Percentiles rank a stretch among this genome's conserved stretches.
Conservation (phyloP, 1,140 invertebrate species). For the Aphelenchoides besseyi region DNA sequence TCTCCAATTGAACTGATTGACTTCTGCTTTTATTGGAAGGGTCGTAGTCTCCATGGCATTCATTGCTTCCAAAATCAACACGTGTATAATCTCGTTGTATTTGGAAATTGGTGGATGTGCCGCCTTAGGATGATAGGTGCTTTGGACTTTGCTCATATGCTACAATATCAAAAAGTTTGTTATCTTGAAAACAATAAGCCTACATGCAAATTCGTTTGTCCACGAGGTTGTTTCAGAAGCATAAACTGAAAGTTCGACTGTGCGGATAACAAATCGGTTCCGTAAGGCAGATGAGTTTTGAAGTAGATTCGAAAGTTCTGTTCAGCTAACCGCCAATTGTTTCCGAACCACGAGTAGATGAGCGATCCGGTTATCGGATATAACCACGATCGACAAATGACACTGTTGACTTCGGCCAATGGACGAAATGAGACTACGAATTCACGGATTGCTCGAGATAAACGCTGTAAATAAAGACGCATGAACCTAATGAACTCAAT, state of each 20-base stretch:
- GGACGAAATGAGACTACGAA: conserved; percentile 46
- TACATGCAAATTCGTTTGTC: conserved; percentile 40
- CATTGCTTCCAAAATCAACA: conserved; percentile 51
- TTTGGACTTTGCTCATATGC: no score
- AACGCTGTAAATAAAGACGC: conserved; percentile 33
- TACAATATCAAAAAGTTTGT: no score
- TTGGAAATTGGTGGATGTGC: conserved; percentile 32
- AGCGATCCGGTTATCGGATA: conserved; percentile 37
- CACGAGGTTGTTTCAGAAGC: conserved; percentile 44
- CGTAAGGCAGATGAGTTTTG: conserved; percentile 47
- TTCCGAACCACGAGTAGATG: conserved; percentile 34
- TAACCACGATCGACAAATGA: conserved; percentile 40
- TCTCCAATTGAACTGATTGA: conserved; percentile 49
- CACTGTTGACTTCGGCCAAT: conserved; percentile 36
- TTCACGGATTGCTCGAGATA: conserved; percentile 46
- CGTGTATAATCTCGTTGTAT: conserved; percentile 43
- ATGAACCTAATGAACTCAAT: neutral
- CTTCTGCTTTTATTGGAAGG: conserved; percentile 25
- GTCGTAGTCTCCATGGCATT: conserved; percentile 44
- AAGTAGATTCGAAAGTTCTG: conserved; percentile 32
- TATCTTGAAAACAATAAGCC: conserved; percentile 17
- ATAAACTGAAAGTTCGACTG: conserved; percentile 50
- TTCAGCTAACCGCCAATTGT: conserved; percentile 36
- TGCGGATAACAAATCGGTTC: conserved; percentile 23
- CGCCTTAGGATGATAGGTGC: no score